Evolutionary conservation across 1,140 invertebrate genomes (phyloP), one percentile per base, ranked within the genome.

Genomic region (Whitmania pigra): DNA sequence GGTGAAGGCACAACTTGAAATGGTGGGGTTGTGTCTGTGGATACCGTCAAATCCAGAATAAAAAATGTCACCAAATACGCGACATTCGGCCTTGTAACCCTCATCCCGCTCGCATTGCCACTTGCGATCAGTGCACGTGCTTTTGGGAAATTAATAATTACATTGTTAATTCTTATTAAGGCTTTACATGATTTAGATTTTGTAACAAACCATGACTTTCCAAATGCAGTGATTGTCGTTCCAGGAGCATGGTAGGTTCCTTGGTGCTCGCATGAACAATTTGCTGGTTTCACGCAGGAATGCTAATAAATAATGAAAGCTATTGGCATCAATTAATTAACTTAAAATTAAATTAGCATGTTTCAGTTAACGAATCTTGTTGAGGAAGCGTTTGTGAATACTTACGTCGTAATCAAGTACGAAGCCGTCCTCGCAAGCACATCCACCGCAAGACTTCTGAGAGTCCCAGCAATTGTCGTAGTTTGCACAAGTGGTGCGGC

Each of bases 261-360:
- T 63, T 63, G 57, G 18, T 63, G 57, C 18, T 63, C 57, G 29
- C 57, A 63, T n/a, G 29, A 31, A 7, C 29, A 63, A 63, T n/a
- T 63, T n/a, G 57, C 11, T n/a, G 22, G 22, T n/a, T 25, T 25
- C 57, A 25, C 22, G 29, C 57, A 63, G 29, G 29, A 63, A 22
- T 25, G 7, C 29, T 63, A 20, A 63, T 63, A 25, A 63, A 15
- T 63, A 25, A 63, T 63, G 2, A 22, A n/a, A n/a, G n/a, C n/a
- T 63, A 57, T 4, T n/a, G 9, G 25, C 25, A 57, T 63, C 22
- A 63, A 63, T 63, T 22, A 63, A 4, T 31, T 4, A 63, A 63
- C 22, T 63, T n/a, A 1, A 31, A n/a, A 7, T 1, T 25, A 63
- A 7, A 6, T n/a, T 63, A 13, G 29, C 22, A 63, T 13, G 22